phyloP scores from a whole-genome alignment of 2,113 vertebrate species.

The Lamprotornis superbus region DNA sequence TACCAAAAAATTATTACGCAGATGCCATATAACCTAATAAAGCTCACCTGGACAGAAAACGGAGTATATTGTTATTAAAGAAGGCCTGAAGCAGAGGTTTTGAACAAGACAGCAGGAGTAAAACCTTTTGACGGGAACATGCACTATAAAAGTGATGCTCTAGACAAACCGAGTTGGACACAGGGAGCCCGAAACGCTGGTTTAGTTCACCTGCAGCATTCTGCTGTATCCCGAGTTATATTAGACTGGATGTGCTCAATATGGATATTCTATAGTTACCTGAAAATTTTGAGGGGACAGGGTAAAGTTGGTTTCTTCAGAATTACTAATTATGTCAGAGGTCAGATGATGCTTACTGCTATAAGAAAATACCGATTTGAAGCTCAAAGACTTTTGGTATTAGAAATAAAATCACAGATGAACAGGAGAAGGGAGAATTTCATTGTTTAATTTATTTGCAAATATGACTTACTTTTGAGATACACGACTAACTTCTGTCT shows the following conservation, averaged over 20 bases:
- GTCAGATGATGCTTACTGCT: not conserved
- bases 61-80: not conserved
- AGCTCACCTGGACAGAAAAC: not conserved
- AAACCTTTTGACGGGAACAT: not conserved
- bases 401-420: not conserved
- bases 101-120: not conserved
- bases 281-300: not conserved
- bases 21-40: not conserved
- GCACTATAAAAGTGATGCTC: not conserved
- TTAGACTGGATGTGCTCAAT: not conserved
- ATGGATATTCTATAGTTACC: not conserved
- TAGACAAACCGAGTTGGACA: not conserved
- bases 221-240: not conserved
- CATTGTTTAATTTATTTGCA: not conserved
- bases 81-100: not conserved
- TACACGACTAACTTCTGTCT: not conserved
- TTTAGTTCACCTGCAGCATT: not conserved
- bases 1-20: not conserved
- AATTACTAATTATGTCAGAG: not conserved
- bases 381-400: not conserved
- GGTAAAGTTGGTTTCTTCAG: not conserved
- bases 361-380: not conserved
- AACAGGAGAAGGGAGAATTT: not conserved
- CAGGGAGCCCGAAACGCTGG: not conserved
- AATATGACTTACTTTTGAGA: not conserved